Conservation (phyloP, 2,797 vertebrate genomes). For the Acestrorhynchus altus region DNA sequence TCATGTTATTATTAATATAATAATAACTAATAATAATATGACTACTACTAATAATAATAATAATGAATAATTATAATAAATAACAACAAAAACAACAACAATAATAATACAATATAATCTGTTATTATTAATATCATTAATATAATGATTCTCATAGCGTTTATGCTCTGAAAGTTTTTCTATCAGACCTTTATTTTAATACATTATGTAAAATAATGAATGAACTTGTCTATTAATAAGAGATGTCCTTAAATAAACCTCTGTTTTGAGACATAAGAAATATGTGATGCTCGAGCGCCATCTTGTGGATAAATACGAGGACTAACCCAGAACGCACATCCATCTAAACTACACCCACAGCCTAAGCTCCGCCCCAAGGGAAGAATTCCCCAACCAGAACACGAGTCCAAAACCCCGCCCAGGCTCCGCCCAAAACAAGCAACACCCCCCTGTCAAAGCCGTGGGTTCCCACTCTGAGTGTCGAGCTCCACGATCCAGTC, state of each 20-base stretch:
- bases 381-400: background rate
- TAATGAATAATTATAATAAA: too few species aligned
- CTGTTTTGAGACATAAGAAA: background rate
- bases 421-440: background rate
- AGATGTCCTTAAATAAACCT: background rate
- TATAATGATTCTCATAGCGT: too few species aligned
- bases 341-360: background rate
- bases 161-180: too few species aligned
- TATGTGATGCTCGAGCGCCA: conserved; percentile 63
- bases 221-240: too few species aligned
- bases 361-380: background rate
- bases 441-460: background rate
- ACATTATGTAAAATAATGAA: too few species aligned
- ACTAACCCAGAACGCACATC: background rate
- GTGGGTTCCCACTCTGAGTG: background rate
- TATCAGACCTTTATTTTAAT: background rate
- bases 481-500: background rate
- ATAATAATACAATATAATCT: too few species aligned
- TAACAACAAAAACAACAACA: too few species aligned
- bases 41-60: too few species aligned
- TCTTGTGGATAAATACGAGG: conserved; percentile 60
- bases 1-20: too few species aligned
- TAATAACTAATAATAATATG: too few species aligned
- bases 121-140: too few species aligned
- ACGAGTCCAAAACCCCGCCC: too few species aligned